Percentiles rank a stretch among this genome's conserved stretches.
phyloP scores from a whole-genome alignment of 2,888 invertebrate genomes.

The Nomada flava region DNA sequence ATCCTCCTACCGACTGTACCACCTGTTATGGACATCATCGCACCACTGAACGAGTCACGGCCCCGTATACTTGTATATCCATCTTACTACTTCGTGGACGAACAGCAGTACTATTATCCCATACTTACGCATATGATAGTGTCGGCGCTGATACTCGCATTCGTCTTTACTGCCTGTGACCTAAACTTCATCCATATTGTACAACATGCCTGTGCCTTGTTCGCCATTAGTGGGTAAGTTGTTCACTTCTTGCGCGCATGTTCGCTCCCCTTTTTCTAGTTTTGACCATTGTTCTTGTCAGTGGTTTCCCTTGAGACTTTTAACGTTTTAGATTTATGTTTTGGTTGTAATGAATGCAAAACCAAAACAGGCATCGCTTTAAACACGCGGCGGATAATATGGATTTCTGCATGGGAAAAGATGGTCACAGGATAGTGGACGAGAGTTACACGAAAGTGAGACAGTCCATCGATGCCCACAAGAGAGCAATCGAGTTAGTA shows the following conservation, averaged over 20 bases:
- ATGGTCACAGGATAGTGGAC: neutral
- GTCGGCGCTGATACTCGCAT: neutral
- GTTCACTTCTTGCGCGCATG: neutral
- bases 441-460: neutral
- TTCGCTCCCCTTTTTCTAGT: no score
- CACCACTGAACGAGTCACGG: slow-evolving; percentile 27
- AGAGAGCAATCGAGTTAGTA: slow-evolving; percentile 12
- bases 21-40: slow-evolving; percentile 8
- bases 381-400: neutral
- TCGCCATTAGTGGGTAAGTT: slow-evolving; percentile 17
- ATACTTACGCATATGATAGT: slow-evolving; percentile 2
- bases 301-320: neutral
- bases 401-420: neutral
- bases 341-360: neutral
- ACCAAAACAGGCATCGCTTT: slow-evolving; percentile 4
- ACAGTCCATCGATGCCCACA: slow-evolving; percentile 1
- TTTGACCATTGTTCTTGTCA: neutral
- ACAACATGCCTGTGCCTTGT: slow-evolving; percentile 28
- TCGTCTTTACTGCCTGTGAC: slow-evolving; percentile 14
- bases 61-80: neutral
- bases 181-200: slow-evolving; percentile 11
- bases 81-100: slow-evolving; percentile 27
- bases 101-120: slow-evolving; percentile 24
- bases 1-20: slow-evolving; percentile 4
- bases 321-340: neutral